Conservation (phyloP, 2,113 vertebrate genomes). For the Lasiurus cinereus region DNA sequence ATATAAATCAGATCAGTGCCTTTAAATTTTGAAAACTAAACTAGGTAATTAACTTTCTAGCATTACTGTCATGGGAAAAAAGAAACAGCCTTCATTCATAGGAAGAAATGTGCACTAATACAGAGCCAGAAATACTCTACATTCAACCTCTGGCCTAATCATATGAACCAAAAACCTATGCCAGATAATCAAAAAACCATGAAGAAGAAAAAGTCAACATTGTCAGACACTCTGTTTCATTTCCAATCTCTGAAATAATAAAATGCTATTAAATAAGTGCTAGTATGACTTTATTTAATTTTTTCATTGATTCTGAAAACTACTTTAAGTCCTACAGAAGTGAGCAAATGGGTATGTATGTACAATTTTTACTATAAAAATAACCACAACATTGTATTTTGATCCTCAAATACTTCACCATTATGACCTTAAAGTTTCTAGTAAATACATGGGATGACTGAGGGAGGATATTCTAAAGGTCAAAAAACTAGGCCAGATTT, state of each 20-base stretch:
- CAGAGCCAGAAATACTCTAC: not conserved
- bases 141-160: not conserved
- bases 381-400: not conserved
- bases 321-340: not conserved
- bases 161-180: not conserved
- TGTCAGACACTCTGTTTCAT: not conserved
- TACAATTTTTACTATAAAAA: not conserved
- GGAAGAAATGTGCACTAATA: not conserved
- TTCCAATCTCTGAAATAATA: conserved; percentile 16
- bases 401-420: not conserved
- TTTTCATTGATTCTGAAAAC: not conserved
- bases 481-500: not conserved
- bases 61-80: not conserved
- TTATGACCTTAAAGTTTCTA: not conserved
- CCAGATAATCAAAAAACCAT: not conserved
- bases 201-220: not conserved
- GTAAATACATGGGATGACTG: not conserved
- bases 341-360: not conserved
- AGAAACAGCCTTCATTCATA: not conserved
- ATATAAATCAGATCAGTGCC: not conserved
- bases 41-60: not conserved
- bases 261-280: not conserved
- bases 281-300: not conserved
- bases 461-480: not conserved
- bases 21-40: conserved; percentile 27